A percentile compares a stretch with the other conserved stretches of the same genome.
Conservation (phyloP, 1,140 invertebrate species). For the Laodelphax striatellus region DNA sequence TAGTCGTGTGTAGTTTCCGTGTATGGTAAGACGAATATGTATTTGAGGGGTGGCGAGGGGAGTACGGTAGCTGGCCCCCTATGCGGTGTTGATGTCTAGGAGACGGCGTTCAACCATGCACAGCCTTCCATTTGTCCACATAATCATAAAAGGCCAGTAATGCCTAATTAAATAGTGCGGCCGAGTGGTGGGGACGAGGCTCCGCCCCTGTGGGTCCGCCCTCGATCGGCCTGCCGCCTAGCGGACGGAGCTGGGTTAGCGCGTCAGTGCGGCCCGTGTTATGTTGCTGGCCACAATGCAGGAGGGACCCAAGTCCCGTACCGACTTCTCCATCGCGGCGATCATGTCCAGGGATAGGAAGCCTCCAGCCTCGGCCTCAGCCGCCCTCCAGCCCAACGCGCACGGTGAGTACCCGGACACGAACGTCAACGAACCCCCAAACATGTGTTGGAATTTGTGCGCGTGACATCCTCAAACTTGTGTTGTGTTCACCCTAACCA, state of each 20-base stretch:
- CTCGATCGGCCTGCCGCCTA: not conserved
- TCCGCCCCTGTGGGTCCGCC: not conserved
- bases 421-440: too few species aligned
- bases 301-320: not conserved
- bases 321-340: slow-evolving; percentile 1
- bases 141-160: not conserved
- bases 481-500: too few species aligned
- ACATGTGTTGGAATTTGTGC: too few species aligned
- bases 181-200: not conserved
- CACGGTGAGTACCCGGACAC: too few species aligned
- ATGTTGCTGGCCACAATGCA: slow-evolving; percentile 1
- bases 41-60: too few species aligned
- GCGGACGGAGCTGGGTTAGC: not conserved
- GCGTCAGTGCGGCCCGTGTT: not conserved
- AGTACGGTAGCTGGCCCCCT: not conserved
- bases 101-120: not conserved
- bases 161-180: not conserved
- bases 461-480: too few species aligned
- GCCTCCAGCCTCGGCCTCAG: not conserved
- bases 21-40: too few species aligned
- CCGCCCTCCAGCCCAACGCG: not conserved
- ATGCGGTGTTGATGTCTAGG: not conserved
- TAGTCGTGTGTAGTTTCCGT: too few species aligned
- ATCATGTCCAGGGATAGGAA: not conserved
- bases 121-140: slow-evolving; percentile 1